A percentile compares a stretch with the other conserved stretches of the same genome.
Evolutionary conservation across 2,888 invertebrate genomes (phyloP).

Genomic region (Acleris cristana): DNA sequence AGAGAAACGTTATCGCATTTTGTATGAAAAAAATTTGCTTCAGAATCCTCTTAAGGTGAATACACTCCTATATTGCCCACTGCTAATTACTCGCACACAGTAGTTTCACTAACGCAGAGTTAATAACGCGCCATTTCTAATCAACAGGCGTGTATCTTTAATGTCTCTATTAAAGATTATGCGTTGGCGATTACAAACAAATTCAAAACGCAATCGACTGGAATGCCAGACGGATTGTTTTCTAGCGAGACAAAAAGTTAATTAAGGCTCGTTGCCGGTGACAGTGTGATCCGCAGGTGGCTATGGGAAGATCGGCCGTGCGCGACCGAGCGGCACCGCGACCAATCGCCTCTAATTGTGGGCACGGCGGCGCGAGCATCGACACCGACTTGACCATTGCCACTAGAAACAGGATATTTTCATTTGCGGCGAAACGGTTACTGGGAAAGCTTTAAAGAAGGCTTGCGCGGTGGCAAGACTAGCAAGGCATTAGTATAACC

Average conservation of each 20-base stretch:
- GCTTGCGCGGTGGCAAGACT: background rate
- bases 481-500: background rate
- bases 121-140: background rate
- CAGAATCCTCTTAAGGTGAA: too few species aligned
- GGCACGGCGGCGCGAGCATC: slow-evolving; percentile 42
- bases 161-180: slow-evolving; percentile 4
- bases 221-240: slow-evolving; percentile 68
- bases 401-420: slow-evolving; percentile 35
- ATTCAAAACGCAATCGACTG: slow-evolving; percentile 44
- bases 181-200: slow-evolving; percentile 16
- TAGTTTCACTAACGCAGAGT: too few species aligned
- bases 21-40: too few species aligned
- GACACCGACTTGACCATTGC: slow-evolving; percentile 48
- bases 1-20: too few species aligned
- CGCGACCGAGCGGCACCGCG: slow-evolving; percentile 74
- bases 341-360: slow-evolving; percentile 81
- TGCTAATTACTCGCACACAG: too few species aligned
- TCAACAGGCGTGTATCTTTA: background rate
- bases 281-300: slow-evolving; percentile 64
- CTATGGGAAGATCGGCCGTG: slow-evolving; percentile 82
- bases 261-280: slow-evolving; percentile 64
- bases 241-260: slow-evolving; percentile 72
- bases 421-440: slow-evolving; percentile 19
- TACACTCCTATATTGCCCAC: too few species aligned
- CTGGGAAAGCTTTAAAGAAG: slow-evolving; percentile 10